A percentile compares a stretch with the other conserved stretches of the same genome.
These are phyloP conservation scores for Lepidothrix coronata DNA, from an alignment of 2,113 vertebrate species.

Conservation along the genomic window DNA sequence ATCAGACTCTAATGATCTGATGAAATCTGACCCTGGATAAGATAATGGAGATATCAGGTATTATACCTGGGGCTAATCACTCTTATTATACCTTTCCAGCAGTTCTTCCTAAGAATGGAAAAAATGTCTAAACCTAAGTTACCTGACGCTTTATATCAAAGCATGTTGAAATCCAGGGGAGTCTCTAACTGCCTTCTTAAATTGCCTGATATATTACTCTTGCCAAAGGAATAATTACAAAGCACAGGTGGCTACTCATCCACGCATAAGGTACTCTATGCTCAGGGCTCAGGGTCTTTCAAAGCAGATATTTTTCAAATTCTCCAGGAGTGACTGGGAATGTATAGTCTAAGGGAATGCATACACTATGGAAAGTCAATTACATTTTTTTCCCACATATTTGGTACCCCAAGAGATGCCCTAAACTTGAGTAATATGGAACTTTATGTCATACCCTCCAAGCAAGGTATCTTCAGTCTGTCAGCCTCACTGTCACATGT, in stretches of 20 bases:
- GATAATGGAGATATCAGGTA: not conserved
- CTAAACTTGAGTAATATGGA: not conserved
- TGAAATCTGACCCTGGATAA: not conserved
- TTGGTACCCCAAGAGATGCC: not conserved
- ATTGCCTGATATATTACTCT: not conserved
- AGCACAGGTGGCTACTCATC: not conserved
- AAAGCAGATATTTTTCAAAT: not conserved
- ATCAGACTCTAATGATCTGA: not conserved
- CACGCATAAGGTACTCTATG: not conserved
- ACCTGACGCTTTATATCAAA: not conserved
- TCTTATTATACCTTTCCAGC: not conserved
- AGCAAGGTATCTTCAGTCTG: not conserved
- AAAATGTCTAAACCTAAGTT: not conserved
- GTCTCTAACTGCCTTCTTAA: not conserved
- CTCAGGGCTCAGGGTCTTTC: not conserved
- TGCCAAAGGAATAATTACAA: not conserved
- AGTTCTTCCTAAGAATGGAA: slow-evolving; percentile 6
- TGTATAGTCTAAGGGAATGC: not conserved
- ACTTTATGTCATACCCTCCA: not conserved
- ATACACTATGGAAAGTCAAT: not conserved
- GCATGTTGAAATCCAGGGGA: not conserved
- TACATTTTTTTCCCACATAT: not conserved
- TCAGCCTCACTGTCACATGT: fast-evolving
- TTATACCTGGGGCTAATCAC: slow-evolving; percentile 13
- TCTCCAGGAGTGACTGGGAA: not conserved